phyloP scores from a whole-genome alignment of 2,113 vertebrate genomes.

The Ptychochromis oligacanthus region DNA sequence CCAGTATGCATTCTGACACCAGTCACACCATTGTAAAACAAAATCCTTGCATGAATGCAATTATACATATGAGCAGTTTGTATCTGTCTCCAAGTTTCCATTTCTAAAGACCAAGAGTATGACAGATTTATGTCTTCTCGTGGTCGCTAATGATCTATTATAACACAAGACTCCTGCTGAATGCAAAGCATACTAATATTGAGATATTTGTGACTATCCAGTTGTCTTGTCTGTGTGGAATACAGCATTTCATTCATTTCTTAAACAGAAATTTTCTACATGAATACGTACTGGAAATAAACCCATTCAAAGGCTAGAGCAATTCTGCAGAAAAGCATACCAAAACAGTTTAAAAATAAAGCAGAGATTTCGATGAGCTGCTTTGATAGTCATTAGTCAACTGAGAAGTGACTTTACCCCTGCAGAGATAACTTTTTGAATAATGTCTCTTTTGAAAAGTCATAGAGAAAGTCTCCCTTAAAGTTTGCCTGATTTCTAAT shows the following conservation, averaged over 20 bases:
- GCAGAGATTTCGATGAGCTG: conserved; percentile 44
- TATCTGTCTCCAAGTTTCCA: conserved; percentile 12
- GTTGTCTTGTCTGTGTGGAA: conserved; percentile 21
- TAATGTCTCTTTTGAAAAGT: conserved; percentile 42
- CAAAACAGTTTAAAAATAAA: conserved; percentile 50
- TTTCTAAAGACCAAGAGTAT: conserved; percentile 10
- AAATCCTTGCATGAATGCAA: not conserved
- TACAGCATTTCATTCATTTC: conserved; percentile 40
- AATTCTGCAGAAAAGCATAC: conserved; percentile 34
- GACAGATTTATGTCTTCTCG: not conserved
- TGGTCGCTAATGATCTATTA: not conserved
- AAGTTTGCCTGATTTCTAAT: conserved; percentile 55
- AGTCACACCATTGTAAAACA: conserved; percentile 10
- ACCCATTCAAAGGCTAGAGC: conserved; percentile 30
- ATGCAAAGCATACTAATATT: conserved; percentile 32
- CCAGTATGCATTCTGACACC: not conserved
- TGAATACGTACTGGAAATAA: conserved; percentile 46
- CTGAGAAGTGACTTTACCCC: conserved; percentile 34
- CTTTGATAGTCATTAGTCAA: conserved; percentile 55
- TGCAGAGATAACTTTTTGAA: conserved; percentile 48
- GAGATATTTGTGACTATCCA: conserved; percentile 27
- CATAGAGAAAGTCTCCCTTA: conserved; percentile 42
- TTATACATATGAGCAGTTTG: conserved; percentile 32
- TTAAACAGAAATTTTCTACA: conserved; percentile 55
- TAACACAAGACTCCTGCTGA: not conserved